These are phyloP conservation scores for Okapia johnstoni DNA, from an alignment of 2,113 vertebrate species.

Conservation along the genomic window DNA sequence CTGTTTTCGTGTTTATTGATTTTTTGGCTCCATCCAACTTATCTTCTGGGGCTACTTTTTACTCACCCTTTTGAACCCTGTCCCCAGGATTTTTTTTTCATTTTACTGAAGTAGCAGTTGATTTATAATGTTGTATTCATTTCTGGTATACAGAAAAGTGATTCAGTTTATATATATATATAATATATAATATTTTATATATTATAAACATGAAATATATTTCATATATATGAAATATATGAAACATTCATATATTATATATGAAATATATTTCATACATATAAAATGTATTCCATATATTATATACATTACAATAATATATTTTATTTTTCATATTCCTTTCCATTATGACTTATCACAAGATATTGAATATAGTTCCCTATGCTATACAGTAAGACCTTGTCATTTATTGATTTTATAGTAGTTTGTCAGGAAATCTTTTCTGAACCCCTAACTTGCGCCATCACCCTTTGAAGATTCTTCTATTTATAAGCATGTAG, in stretches of 20 bases:
- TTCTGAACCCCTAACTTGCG: background rate
- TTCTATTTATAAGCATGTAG: background rate
- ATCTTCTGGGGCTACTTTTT: background rate
- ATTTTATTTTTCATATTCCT: background rate
- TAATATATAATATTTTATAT: background rate
- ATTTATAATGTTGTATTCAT: background rate
- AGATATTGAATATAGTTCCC: background rate
- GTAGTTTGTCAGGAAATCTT: background rate
- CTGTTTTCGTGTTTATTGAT: background rate
- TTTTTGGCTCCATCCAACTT: background rate
- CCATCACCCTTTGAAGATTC: background rate
- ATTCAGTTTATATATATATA: background rate
- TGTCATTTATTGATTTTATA: fast-evolving
- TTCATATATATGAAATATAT: background rate
- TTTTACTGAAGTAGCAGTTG: background rate
- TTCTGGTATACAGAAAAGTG: background rate
- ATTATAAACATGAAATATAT: background rate
- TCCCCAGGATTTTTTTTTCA: background rate
- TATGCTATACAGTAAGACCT: background rate
- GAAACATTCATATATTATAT: background rate
- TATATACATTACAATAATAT: background rate
- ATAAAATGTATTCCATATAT: background rate
- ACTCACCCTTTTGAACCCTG: background rate
- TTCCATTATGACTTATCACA: background rate
- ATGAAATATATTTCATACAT: background rate